Base-by-base conservation (phyloP, 2,888 invertebrate genomes). In the Drosophila gaucha region DNA sequence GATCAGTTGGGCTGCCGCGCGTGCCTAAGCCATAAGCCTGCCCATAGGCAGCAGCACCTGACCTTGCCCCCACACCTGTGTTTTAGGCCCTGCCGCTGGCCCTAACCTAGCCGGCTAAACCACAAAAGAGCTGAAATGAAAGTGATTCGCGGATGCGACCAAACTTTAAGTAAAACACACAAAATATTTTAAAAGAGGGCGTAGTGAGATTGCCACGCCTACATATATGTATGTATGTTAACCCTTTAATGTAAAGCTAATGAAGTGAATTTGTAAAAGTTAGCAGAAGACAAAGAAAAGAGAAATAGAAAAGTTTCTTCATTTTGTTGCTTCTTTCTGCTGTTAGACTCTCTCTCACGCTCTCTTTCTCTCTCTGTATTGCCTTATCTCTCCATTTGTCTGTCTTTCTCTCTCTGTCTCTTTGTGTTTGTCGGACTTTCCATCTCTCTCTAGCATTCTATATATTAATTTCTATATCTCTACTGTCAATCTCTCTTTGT, bases 1-100 rank as follows among this genome's bases (percentile, higher is more conserved):
- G 51, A 75, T 75, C 74, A 67, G 62, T 65, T 54, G 14, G 18
- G 14, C 18, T 12, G 22, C 50, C 46, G 71, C 76, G 71, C 60
- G 56, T 56, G 67, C 44, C 72, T 28, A 36, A 41, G 41, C 38
- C 66, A 57, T 49, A 50, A 22, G 22, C 20, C 35, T 8, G 9
- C 12, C 26, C 9, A 18, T 26, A 36, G 18, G 18, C 36, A 50
- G 26, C 26, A 3, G 16, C 47, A 10, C 4, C 26, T 14, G 43
- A 12, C 18, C 16, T 10, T 12, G n/a, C 14, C 5, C 16, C 14
- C 24, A 1, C 24, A 10, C 10, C 26, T 26, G 6, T 5, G 5
- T 22, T 5, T 22, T 5, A 22, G 41, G 14, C 5, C 0, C 24
- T 14, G 14, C 1, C 2, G 14, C 14, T 24, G 10, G 14, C 10